Percentiles rank a stretch among this genome's conserved stretches.
These are phyloP conservation scores for Hanleya hanleyi DNA, from an alignment of 2,888 invertebrate species.

Conservation along the genomic window DNA sequence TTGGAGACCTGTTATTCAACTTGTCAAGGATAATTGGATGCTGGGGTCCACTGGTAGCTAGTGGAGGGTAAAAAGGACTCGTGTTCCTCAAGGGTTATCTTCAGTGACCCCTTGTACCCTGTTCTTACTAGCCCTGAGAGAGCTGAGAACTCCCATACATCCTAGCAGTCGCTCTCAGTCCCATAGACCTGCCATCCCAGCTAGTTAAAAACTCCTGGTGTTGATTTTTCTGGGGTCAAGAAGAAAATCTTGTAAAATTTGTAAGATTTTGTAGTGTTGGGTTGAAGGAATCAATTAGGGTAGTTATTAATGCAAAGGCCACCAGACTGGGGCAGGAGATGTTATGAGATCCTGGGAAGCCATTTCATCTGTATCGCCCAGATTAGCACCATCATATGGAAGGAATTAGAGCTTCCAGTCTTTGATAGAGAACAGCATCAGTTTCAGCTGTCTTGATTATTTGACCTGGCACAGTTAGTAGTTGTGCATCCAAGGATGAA, in stretches of 20 bases:
- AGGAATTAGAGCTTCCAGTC: not conserved
- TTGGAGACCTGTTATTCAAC: not conserved
- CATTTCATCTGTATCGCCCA: not conserved
- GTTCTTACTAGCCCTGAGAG: no score
- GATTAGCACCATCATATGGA: constrained; percentile 8
- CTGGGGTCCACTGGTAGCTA: not conserved
- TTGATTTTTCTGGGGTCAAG: not conserved
- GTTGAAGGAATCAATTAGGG: not conserved
- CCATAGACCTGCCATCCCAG: no score
- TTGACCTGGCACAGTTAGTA: not conserved
- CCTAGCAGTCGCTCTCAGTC: no score
- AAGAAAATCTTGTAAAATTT: constrained; percentile 1
- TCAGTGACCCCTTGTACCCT: no score
- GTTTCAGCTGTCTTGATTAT: not conserved
- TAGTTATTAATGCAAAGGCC: not conserved
- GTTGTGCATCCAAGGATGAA: not conserved
- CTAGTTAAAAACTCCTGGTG: no score
- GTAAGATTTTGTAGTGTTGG: not conserved
- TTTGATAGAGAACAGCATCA: not conserved
- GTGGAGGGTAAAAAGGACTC: not conserved
- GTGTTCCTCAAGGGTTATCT: no score
- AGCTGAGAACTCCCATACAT: no score
- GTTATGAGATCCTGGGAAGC: not conserved
- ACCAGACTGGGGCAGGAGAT: not conserved
- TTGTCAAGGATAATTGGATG: not conserved